A percentile compares a stretch with the other conserved stretches of the same genome.
Conservation (phyloP, 2,797 vertebrate species). For the Gobio occitaniae region DNA sequence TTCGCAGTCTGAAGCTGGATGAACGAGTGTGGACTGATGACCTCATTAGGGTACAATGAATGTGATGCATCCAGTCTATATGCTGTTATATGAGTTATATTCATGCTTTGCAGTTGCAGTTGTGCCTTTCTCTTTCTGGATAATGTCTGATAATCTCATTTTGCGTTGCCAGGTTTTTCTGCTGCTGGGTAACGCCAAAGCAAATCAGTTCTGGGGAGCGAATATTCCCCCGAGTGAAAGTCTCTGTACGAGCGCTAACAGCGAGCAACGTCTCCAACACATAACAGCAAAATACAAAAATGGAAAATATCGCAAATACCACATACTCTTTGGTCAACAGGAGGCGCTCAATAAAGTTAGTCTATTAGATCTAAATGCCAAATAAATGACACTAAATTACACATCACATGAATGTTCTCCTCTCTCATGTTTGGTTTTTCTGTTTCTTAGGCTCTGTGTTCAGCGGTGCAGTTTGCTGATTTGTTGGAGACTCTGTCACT, state of each 20-base stretch:
- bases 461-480: constrained; percentile 77
- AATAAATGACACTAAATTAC: not conserved
- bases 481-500: constrained; percentile 82
- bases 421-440: constrained; percentile 5
- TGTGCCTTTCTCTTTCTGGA: not conserved
- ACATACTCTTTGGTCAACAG: constrained; percentile 70
- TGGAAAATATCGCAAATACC: constrained; percentile 83
- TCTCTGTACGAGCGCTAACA: constrained; percentile 68
- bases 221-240: constrained; percentile 83
- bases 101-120: not conserved
- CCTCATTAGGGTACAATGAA: constrained; percentile 77
- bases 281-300: constrained; percentile 81
- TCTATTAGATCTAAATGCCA: not conserved
- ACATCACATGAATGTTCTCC: not conserved
- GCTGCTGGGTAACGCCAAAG: constrained; percentile 72
- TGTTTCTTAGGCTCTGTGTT: constrained; percentile 78
- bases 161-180: constrained; percentile 76
- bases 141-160: not conserved
- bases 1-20: constrained; percentile 85
- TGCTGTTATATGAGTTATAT: not conserved
- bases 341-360: constrained; percentile 81
- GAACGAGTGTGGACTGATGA: constrained; percentile 84
- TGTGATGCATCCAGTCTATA: not conserved
- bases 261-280: constrained; percentile 70
- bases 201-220: constrained; percentile 84